phyloP scores from a whole-genome alignment of 2,888 invertebrate species.

The Cataglyphis albicans region DNA sequence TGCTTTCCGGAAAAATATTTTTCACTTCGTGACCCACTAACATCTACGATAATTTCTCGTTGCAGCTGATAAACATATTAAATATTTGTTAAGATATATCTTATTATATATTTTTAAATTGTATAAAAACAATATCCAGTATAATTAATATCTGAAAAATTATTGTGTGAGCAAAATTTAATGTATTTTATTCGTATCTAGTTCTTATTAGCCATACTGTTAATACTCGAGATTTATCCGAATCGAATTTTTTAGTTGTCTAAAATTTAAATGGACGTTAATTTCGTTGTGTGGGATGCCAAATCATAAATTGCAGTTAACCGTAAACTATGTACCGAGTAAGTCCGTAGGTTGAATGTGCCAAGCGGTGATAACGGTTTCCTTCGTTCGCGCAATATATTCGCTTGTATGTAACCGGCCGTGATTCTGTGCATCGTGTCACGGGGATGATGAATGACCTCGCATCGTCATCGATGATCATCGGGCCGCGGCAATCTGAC shows the following conservation, averaged over 20 bases:
- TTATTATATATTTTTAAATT: not conserved
- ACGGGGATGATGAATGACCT: constrained; percentile 70
- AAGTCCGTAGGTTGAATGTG: constrained; percentile 21
- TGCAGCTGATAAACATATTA: not conserved
- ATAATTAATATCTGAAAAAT: not conserved
- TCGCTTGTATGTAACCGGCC: constrained; percentile 35
- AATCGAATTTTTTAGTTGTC: constrained; percentile 24
- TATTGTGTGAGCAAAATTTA: not conserved
- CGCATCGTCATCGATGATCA: constrained; percentile 62
- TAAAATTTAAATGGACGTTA: constrained; percentile 22
- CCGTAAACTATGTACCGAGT: constrained; percentile 43
- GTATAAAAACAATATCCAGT: not conserved
- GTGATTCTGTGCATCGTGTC: constrained; percentile 43
- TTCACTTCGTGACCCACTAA: constrained; percentile 30
- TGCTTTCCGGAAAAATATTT: constrained; percentile 34
- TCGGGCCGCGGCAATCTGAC: constrained; percentile 62
- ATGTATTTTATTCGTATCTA: not conserved
- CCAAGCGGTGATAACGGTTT: constrained; percentile 60
- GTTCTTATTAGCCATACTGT: not conserved
- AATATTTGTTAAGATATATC: not conserved
- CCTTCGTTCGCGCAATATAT: constrained; percentile 44
- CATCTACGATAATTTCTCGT: constrained; percentile 34
- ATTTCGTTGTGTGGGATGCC: constrained; percentile 31
- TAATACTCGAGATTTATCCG: not conserved
- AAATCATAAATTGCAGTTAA: constrained; percentile 40